Percentiles rank a stretch among this genome's conserved stretches.
Evolutionary conservation across 2,797 vertebrate species (phyloP).

Genomic region (Octomys mimax): DNA sequence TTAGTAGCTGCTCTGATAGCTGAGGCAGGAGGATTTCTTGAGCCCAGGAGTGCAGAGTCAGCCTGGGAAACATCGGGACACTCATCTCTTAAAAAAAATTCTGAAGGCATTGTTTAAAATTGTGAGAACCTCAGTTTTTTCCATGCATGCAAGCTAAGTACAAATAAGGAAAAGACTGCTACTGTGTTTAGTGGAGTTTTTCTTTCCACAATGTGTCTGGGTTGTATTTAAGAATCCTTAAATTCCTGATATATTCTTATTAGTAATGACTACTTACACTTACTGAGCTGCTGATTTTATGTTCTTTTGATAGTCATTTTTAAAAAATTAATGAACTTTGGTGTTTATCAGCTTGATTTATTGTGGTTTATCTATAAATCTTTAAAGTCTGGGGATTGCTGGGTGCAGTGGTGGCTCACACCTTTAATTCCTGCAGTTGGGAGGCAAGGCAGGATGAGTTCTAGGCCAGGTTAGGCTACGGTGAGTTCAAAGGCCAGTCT

Average conservation of each 20-base stretch:
- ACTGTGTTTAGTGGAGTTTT: background rate
- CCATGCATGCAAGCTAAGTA: background rate
- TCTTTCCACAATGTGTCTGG: conserved; percentile 35
- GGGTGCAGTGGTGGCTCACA: background rate
- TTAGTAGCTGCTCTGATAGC: background rate
- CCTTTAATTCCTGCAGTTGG: background rate
- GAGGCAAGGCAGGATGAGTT: background rate
- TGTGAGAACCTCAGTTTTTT: background rate
- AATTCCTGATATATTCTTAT: background rate
- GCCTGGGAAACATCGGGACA: background rate
- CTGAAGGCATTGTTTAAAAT: background rate
- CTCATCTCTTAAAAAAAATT: background rate
- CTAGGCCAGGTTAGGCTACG: background rate
- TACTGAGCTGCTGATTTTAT: conserved; percentile 14
- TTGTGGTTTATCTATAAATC: conserved; percentile 29
- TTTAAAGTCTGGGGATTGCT: background rate
- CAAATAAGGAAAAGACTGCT: background rate
- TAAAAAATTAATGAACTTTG: conserved; percentile 55
- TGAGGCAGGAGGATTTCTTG: background rate
- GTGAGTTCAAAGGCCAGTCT: background rate
- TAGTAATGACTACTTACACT: conserved; percentile 22
- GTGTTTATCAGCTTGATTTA: conserved; percentile 25
- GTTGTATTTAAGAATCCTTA: background rate
- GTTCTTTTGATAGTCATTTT: conserved; percentile 30
- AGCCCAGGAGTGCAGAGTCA: too few relatives aligned